Percentiles rank a stretch among this genome's conserved stretches.
These are phyloP conservation scores for Rhabdophis nuchalis DNA, from an alignment of 2,797 vertebrate species.

Conservation along the genomic window DNA sequence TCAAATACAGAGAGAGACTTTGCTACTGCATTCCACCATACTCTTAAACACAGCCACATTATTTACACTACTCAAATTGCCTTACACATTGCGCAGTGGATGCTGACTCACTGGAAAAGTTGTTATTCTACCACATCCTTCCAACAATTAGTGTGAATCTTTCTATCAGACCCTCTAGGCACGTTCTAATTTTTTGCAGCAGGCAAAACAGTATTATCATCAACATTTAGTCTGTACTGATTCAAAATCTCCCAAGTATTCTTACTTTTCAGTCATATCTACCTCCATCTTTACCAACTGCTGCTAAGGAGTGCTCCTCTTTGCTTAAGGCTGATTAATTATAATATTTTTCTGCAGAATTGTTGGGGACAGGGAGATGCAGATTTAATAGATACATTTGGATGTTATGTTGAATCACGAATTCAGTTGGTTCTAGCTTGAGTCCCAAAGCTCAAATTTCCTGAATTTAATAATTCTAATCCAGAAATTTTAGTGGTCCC, in stretches of 20 bases:
- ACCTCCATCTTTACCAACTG: not conserved
- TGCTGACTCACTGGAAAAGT: not conserved
- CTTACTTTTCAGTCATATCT: not conserved
- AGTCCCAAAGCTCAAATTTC: not conserved
- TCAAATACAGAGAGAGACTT: not conserved
- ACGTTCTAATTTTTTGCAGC: not conserved
- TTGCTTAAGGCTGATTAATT: not conserved
- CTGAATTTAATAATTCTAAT: not conserved
- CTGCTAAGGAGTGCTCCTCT: not conserved
- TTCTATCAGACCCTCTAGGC: not conserved
- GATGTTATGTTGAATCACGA: not conserved
- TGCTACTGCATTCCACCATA: not conserved
- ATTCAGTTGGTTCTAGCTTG: not conserved
- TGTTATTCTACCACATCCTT: not conserved
- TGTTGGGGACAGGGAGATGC: not conserved
- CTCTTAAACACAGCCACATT: not conserved
- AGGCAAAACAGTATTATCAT: not conserved
- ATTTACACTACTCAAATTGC: not conserved
- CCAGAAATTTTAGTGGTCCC: not conserved
- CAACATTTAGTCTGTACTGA: not conserved
- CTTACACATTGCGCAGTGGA: not conserved
- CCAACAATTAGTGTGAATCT: not conserved
- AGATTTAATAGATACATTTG: not conserved
- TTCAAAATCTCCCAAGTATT: not conserved
- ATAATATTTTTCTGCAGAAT: not conserved